Evolutionary conservation across 2,797 vertebrate genomes (phyloP).

Genomic region (Lateolabrax maculatus): DNA sequence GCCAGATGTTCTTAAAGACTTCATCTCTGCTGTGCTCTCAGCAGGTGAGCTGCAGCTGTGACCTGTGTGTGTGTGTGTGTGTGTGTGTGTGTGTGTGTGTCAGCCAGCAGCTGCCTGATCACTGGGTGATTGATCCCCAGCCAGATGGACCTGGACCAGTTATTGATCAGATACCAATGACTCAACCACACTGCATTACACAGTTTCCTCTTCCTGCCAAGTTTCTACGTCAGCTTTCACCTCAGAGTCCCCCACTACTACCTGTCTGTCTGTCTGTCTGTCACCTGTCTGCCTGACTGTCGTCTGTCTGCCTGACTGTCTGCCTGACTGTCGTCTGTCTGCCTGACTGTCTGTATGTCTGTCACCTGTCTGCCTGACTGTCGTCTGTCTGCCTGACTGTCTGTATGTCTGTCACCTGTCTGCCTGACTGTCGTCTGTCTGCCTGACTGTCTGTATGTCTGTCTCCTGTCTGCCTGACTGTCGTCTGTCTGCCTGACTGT

Average conservation of each 20-base stretch:
- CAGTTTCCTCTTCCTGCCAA: conserved; percentile 31
- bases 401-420: too few species aligned
- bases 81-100: conserved; percentile 8
- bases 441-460: too few species aligned
- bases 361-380: too few species aligned
- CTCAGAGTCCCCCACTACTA: not conserved
- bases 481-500: too few species aligned
- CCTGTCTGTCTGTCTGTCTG: not conserved
- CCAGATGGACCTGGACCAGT: conserved; percentile 22
- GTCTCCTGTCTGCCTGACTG: too few species aligned
- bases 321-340: too few species aligned
- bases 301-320: too few species aligned
- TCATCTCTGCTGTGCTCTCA: too few species aligned
- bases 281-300: not conserved
- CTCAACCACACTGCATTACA: not conserved
- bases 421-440: too few species aligned
- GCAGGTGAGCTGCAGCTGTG: not conserved
- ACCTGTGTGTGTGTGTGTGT: too few species aligned
- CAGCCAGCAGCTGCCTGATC: conserved; percentile 27
- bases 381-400: too few species aligned
- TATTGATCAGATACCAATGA: conserved; percentile 27
- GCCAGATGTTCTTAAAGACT: not conserved
- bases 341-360: too few species aligned
- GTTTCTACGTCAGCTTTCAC: conserved; percentile 30
- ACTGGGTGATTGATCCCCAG: not conserved